Percentiles rank a stretch among this genome's conserved stretches.
Conservation (phyloP, 2,888 invertebrate genomes). For the Byasa hedistus region DNA sequence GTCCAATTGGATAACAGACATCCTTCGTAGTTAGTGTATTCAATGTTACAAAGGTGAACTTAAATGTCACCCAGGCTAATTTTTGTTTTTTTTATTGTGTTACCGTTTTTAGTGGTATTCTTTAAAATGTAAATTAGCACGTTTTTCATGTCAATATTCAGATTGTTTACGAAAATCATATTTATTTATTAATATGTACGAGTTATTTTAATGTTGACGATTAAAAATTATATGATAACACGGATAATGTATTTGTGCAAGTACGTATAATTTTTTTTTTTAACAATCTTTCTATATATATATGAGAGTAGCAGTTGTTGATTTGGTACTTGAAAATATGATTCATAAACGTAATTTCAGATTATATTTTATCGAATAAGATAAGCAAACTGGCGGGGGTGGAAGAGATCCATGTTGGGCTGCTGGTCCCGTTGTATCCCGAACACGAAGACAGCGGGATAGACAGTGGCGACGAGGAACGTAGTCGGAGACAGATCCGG, state of each 20-base stretch:
- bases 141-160: too few species aligned
- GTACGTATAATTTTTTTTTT: too few species aligned
- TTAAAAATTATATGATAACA: too few species aligned
- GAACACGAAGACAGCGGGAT: constrained; percentile 67
- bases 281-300: too few species aligned
- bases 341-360: background rate
- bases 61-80: background rate
- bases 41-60: constrained; percentile 1
- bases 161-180: too few species aligned
- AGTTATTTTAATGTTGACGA: too few species aligned
- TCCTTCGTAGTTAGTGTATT: background rate
- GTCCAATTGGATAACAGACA: background rate
- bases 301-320: too few species aligned
- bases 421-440: constrained; percentile 42
- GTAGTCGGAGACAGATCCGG: constrained; percentile 27
- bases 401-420: constrained; percentile 36
- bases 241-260: too few species aligned
- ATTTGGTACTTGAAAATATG: background rate
- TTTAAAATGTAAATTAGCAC: too few species aligned
- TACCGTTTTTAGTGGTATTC: background rate
- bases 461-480: constrained; percentile 57
- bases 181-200: too few species aligned
- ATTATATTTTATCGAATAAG: constrained; percentile 26
- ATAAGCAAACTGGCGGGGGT: constrained; percentile 52
- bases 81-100: background rate